Evolutionary conservation across 2,797 vertebrate species (phyloP), one percentile per base, ranked within the genome.

Genomic region (Coendou prehensilis): DNA sequence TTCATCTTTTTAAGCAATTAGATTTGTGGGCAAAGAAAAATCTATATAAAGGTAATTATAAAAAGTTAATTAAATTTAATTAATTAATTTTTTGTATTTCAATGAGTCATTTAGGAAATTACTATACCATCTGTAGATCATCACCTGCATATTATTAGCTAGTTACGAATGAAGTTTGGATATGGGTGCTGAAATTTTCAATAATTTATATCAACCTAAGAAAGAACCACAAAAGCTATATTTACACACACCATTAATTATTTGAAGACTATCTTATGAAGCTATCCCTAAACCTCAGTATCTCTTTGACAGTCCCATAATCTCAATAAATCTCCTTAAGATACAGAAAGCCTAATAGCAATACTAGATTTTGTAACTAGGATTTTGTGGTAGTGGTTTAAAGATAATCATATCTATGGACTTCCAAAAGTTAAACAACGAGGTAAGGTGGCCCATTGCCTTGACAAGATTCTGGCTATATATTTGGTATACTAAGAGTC

Each of bases 31-130:
- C 83, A 96, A 63, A 28, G n/a, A 93, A 41, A 95, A 93, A 41
- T 47, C 84, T 47, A 18, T 75, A 15, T 73, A 23, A 13, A 85
- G 78, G 8, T 41, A 89, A 90, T 81, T 54, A 94, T 91, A 61
- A 81, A 75, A 87, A 91, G 11, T 41, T 86, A 82, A 59, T 89
- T 73, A 95, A 95, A 91, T 14, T 41, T 86, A 82, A 59, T 89
- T 73, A 95, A 95, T 97, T 96, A n/a, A 95, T 69, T 96, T 94
- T 94, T 90, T 41, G 93, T 54, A 75, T 95, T 92, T 93, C 56
- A 71, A 93, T 82, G 82, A 92, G 45, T 97, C 89, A 97, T 97
- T 95, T 93, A 96, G 78, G 76, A 89, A 96, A 96, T 97, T 91
- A 92, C 28, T 84, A 23, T n/a, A 84, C 14, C 33, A 79, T 52